Base-by-base conservation (phyloP, 2,888 invertebrate species). In the Dicranocentrus wangi region DNA sequence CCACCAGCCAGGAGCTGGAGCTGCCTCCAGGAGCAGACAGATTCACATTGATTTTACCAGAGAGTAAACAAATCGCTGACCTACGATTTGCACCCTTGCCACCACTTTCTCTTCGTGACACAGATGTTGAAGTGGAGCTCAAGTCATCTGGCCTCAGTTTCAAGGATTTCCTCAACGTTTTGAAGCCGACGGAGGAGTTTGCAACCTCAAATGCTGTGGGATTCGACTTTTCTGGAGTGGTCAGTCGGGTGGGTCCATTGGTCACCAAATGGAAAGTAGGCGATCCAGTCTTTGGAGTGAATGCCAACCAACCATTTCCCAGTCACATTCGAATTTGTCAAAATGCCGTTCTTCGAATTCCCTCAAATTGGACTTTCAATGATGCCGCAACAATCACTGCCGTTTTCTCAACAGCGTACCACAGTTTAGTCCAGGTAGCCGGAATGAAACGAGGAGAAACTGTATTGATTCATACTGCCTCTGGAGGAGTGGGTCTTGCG, bases 241-340 rank as follows among this genome's bases (percentile, higher is more conserved):
- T 82, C 3, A 42, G n/a, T 1, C 17, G n/a, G 21, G 42, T 63
- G 23, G 63, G 63, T 1, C 3, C 90, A 32, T 90, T 90, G 0
- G 91, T 93, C 1, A 89, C 83, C 1, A 88, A 88, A 66, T 90
- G 93, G 84, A 91, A 92, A 88, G 89, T 90, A 21, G 60, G 60
- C 1, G 60, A 60, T n/a, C 27, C 42, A 1, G 77, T 82, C 10
- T 72, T 71, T 28, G 76, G 71, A 5, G 28, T 65, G 0, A 82
- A 70, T 15, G 1, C 32, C 1, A 23, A 66, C 5, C 51, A 61
- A 13, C 39, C 21, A 2, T 61, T 82, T 10, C 72, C 72, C 1
- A 72, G 72, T 23, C 77, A 78, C 27, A 15, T 61, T 0, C 25
- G 17, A 53, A 15, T 19, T 1, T 32, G n/a, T 17, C 27, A 2